Evolutionary conservation across 2,888 invertebrate genomes (phyloP).

Genomic region (Creontiades dilutus): DNA sequence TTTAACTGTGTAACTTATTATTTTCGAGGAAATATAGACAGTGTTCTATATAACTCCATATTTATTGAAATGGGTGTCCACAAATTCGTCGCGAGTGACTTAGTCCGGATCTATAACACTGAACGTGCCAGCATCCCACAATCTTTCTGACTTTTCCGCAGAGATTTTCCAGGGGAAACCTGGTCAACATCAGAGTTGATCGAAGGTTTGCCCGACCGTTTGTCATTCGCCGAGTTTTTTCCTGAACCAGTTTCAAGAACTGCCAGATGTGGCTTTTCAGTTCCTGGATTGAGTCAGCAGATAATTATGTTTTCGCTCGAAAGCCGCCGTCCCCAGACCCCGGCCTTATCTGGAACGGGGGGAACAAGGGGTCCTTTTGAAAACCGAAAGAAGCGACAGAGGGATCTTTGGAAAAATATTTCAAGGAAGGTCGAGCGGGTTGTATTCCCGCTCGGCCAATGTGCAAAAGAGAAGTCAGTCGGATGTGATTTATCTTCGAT

Average conservation of each 20-base stretch:
- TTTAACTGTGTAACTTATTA: no score
- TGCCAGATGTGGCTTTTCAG: constrained; percentile 6
- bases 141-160: no score
- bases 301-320: constrained; percentile 11
- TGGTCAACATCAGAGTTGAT: no score
- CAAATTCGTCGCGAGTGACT: no score
- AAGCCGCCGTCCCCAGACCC: neutral
- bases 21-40: no score
- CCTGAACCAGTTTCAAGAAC: neutral
- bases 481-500: constrained; percentile 39
- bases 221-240: no score
- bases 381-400: neutral
- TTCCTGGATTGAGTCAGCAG: neutral
- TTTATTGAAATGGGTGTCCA: no score
- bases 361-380: constrained; percentile 18
- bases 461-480: constrained; percentile 10
- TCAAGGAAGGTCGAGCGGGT: constrained; percentile 5
- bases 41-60: no score
- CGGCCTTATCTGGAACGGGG: neutral
- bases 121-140: no score
- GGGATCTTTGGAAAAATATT: constrained; percentile 10
- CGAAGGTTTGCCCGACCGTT: no score
- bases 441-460: neutral
- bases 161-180: no score
- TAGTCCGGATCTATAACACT: no score